Evolutionary conservation across 2,113 vertebrate genomes (phyloP).

Genomic region (Microcebus griseorufus): DNA sequence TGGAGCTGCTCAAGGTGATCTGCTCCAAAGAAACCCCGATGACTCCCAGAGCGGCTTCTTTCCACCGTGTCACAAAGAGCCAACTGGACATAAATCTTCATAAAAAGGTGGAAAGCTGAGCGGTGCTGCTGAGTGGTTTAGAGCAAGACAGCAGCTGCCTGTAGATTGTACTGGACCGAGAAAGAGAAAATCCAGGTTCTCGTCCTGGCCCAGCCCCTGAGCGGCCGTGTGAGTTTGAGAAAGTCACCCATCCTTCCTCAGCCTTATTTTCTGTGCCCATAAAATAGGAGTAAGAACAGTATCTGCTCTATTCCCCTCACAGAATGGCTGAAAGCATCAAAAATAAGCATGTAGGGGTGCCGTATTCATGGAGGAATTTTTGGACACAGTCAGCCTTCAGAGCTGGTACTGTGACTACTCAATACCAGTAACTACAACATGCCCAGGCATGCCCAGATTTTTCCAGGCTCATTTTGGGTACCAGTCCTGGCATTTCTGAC

Average conservation of each 20-base stretch:
- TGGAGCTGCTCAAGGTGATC: neutral
- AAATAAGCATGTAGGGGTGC: neutral
- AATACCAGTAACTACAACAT: fast-evolving
- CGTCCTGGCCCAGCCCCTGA: neutral
- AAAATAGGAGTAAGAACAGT: neutral
- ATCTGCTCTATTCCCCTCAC: too few species aligned
- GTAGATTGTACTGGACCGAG: neutral
- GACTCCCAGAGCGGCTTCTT: neutral
- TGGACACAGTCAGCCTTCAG: neutral
- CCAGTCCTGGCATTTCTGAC: neutral
- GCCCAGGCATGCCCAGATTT: neutral
- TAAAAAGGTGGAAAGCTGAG: neutral
- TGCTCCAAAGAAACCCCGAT: neutral
- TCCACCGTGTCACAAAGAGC: neutral
- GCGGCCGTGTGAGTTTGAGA: neutral
- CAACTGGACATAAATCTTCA: neutral
- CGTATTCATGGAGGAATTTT: neutral
- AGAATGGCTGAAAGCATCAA: neutral
- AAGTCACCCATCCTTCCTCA: neutral
- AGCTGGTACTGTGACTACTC: neutral
- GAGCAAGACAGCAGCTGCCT: neutral
- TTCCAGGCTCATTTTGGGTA: neutral
- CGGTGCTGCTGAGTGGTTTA: neutral
- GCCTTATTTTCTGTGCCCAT: neutral
- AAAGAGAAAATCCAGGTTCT: neutral